Evolutionary conservation across 2,888 invertebrate genomes (phyloP).

Genomic region (Epinotia brunnichana): DNA sequence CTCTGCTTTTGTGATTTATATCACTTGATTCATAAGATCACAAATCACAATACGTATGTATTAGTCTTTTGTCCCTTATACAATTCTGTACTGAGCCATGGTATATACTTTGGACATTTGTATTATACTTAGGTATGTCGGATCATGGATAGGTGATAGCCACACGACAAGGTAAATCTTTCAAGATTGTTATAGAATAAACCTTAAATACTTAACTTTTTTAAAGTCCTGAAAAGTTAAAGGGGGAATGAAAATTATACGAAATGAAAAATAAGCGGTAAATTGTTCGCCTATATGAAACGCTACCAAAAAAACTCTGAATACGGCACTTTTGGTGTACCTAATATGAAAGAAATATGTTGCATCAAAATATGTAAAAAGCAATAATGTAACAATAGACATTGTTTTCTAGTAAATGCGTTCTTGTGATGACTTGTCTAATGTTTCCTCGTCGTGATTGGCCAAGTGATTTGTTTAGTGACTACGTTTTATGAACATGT

Average conservation of each 20-base stretch:
- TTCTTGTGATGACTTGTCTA: background rate
- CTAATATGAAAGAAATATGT: background rate
- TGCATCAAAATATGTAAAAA: background rate
- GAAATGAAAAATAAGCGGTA: too few species aligned
- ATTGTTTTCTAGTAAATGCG: background rate
- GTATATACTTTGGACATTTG: background rate
- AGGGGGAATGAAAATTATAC: too few species aligned
- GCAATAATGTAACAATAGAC: background rate
- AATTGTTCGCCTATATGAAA: too few species aligned
- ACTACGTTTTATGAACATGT: background rate
- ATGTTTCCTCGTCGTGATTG: background rate
- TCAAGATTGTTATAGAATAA: too few species aligned
- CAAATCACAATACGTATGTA: background rate
- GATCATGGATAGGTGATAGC: too few species aligned
- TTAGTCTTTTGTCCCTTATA: too few species aligned
- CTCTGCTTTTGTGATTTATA: constrained; percentile 15
- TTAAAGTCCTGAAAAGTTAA: too few species aligned
- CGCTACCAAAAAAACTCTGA: background rate
- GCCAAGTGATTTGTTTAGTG: background rate
- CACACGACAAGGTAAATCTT: too few species aligned
- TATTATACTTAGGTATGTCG: too few species aligned
- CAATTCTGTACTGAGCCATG: too few species aligned
- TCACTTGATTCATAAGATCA: background rate
- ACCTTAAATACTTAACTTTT: too few species aligned
- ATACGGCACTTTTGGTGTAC: background rate